A percentile compares a stretch with the other conserved stretches of the same genome.
phyloP scores from a whole-genome alignment of 2,113 vertebrate genomes.

The Cricetomys ansorgei region DNA sequence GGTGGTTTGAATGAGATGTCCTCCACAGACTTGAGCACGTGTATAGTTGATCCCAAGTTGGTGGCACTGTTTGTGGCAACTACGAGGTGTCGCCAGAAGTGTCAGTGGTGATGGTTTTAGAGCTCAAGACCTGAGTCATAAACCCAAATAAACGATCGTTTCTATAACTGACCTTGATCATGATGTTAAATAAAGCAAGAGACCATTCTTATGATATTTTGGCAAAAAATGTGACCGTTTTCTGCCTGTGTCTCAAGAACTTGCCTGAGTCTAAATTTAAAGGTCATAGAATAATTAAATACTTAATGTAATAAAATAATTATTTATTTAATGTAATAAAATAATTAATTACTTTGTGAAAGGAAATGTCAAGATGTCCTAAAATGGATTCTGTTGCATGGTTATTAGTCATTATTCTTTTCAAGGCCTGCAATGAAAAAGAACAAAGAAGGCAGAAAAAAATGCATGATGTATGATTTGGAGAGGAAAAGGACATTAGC shows the following conservation, averaged over 20 bases:
- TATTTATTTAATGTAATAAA: neutral
- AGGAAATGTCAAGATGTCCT: neutral
- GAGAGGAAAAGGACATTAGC: neutral
- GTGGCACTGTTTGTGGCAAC: neutral
- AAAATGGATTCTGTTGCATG: neutral
- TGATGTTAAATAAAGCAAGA: neutral
- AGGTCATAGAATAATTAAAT: neutral
- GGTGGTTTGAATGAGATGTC: no score
- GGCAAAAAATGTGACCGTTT: neutral
- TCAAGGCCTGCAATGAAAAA: neutral
- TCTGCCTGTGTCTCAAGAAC: neutral
- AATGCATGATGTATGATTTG: no score
- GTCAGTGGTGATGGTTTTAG: neutral
- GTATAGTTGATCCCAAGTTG: neutral
- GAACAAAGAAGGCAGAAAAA: no score
- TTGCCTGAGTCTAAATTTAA: neutral
- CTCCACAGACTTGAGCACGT: no score
- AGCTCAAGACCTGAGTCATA: neutral
- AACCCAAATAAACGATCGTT: neutral
- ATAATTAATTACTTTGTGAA: neutral
- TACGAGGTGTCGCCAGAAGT: neutral
- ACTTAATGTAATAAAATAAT: neutral
- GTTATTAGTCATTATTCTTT: neutral
- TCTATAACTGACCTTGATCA: neutral
- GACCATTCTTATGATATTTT: neutral